Conservation (phyloP, 1,140 invertebrate species). For the Cotesia glomerata region DNA sequence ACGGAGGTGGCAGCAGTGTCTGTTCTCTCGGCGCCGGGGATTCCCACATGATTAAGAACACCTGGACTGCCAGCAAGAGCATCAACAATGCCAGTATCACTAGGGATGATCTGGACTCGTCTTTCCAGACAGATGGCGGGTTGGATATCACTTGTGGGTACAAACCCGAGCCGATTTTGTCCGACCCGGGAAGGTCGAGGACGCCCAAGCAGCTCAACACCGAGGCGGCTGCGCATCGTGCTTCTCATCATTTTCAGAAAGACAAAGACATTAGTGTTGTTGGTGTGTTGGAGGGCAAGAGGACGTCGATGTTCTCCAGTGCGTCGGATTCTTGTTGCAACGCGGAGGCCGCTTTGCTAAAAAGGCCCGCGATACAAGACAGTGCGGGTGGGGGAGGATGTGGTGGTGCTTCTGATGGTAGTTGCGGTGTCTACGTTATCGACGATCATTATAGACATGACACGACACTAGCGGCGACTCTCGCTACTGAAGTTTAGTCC, state of each 20-base stretch:
- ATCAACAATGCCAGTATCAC: conserved; percentile 63
- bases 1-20: conserved; percentile 53
- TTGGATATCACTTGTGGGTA: conserved; percentile 51
- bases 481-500: conserved; percentile 70
- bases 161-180: conserved; percentile 61
- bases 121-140: conserved; percentile 57
- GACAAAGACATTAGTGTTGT: conserved; percentile 55
- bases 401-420: conserved; percentile 38
- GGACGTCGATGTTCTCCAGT: conserved; percentile 54
- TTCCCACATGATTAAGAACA: conserved; percentile 79
- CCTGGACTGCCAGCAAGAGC: conserved; percentile 80
- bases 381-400: conserved; percentile 24
- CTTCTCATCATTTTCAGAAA: conserved; percentile 63
- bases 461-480: conserved; percentile 62
- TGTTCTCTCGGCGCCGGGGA: conserved; percentile 62
- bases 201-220: conserved; percentile 79
- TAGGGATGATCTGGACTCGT: conserved; percentile 61
- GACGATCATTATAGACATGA: conserved; percentile 70
- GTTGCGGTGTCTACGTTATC: conserved; percentile 69
- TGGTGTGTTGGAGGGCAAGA: conserved; percentile 54
- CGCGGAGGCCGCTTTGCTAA: conserved; percentile 50
- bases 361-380: conserved; percentile 58
- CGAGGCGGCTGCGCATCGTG: conserved; percentile 66
- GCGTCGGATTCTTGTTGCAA: conserved; percentile 43
- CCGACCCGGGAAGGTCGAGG: conserved; percentile 59